These are phyloP conservation scores for Setophaga petechia DNA, from an alignment of 2,113 vertebrate species.

Conservation along the genomic window DNA sequence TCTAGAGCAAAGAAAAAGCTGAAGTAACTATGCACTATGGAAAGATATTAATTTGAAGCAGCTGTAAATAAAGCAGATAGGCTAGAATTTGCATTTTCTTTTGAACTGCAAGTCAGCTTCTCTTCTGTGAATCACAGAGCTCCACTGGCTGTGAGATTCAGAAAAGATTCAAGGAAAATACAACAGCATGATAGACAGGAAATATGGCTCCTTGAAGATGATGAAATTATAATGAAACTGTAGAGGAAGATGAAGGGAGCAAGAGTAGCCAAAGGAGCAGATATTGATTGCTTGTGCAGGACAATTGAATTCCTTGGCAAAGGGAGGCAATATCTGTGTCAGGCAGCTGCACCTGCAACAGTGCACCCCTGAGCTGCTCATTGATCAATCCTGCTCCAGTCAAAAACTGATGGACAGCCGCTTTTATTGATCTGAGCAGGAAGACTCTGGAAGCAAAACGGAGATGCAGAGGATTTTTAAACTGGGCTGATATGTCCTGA, in stretches of 20 bases:
- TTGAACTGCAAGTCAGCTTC: slow-evolving; percentile 1
- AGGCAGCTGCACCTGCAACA: neutral
- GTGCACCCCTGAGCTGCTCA: neutral
- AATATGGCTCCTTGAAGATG: neutral
- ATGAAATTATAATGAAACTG: neutral
- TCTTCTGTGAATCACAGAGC: neutral
- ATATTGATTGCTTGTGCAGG: neutral
- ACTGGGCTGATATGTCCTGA: neutral
- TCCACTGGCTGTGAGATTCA: neutral
- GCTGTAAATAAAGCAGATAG: slow-evolving; percentile 9
- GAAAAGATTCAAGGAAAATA: neutral
- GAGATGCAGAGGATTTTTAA: neutral
- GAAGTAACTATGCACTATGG: neutral
- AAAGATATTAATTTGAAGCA: neutral
- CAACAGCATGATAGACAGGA: neutral
- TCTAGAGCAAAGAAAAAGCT: neutral
- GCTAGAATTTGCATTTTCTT: slow-evolving; percentile 8
- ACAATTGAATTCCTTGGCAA: neutral
- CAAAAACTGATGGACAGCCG: neutral
- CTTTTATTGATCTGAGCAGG: neutral
- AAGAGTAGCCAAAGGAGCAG: neutral
- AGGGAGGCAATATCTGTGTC: neutral
- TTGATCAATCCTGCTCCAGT: neutral
- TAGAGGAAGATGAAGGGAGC: neutral
- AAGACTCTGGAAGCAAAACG: neutral